phyloP scores from a whole-genome alignment of 2,113 vertebrate genomes.

The Fregetta grallaria region DNA sequence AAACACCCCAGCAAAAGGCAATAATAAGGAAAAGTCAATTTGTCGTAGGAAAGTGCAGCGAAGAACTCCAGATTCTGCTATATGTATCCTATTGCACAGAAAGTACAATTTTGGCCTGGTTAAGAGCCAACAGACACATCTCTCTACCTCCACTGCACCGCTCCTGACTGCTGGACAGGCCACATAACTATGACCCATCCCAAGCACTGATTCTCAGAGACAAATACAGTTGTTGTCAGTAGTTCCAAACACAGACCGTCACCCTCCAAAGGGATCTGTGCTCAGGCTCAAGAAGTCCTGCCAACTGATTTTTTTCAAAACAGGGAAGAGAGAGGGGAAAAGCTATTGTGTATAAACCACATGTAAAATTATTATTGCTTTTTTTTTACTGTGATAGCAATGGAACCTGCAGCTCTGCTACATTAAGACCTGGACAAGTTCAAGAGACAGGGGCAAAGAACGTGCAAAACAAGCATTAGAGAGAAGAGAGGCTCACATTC shows the following conservation, averaged over 20 bases:
- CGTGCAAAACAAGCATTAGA: background rate
- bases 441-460: background rate
- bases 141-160: too few relatives aligned
- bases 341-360: background rate
- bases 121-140: background rate
- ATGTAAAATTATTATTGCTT: fast-evolving
- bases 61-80: background rate
- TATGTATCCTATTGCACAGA: background rate
- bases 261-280: background rate
- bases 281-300: background rate
- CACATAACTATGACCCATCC: background rate
- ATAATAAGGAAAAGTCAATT: background rate
- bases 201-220: background rate
- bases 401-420: background rate
- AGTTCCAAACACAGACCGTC: background rate
- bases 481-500: background rate
- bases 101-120: background rate
- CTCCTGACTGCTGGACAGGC: background rate
- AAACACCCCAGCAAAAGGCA: background rate
- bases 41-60: background rate
- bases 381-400: background rate
- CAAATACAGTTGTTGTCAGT: background rate
- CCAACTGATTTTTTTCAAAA: background rate
- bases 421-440: background rate
- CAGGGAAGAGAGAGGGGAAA: background rate